Percentiles rank a stretch among this genome's conserved stretches.
phyloP scores from a whole-genome alignment of 2,797 vertebrate species.

The Brachyrhaphis roseni region DNA sequence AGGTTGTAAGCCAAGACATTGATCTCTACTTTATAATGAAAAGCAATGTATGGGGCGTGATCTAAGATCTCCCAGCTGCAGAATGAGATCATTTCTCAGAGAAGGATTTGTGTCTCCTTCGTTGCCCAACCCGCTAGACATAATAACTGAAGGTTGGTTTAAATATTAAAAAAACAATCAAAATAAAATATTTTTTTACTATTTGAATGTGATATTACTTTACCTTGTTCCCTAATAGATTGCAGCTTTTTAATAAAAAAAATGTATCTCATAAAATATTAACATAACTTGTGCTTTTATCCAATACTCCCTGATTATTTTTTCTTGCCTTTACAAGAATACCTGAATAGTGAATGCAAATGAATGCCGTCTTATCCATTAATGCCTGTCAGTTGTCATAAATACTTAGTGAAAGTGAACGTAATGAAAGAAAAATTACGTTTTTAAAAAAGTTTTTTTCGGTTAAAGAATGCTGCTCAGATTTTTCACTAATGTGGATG shows the following conservation, averaged over 20 bases:
- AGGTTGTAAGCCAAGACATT: slow-evolving; percentile 49
- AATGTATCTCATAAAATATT: neutral
- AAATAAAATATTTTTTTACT: neutral
- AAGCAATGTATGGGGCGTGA: slow-evolving; percentile 37
- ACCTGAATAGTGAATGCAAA: too few relatives aligned
- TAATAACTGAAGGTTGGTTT: slow-evolving; percentile 14
- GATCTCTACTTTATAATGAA: slow-evolving; percentile 52
- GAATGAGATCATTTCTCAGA: slow-evolving; percentile 49
- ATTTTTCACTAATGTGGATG: neutral
- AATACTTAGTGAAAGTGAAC: neutral
- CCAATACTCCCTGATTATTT: too few relatives aligned
- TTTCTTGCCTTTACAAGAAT: neutral
- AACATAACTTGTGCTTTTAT: neutral
- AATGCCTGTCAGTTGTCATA: neutral
- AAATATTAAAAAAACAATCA: slow-evolving; percentile 6
- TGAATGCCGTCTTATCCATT: neutral
- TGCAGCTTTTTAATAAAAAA: slow-evolving; percentile 1
- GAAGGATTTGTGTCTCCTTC: slow-evolving; percentile 34
- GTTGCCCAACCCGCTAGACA: slow-evolving; percentile 14
- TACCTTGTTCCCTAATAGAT: neutral
- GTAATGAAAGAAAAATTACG: neutral
- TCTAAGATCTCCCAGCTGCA: slow-evolving; percentile 31
- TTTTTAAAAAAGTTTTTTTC: too few relatives aligned
- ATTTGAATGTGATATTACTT: neutral
- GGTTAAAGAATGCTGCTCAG: neutral